Evolutionary conservation across 2,888 invertebrate genomes (phyloP).

Genomic region (Amblyjoppa proteus): DNA sequence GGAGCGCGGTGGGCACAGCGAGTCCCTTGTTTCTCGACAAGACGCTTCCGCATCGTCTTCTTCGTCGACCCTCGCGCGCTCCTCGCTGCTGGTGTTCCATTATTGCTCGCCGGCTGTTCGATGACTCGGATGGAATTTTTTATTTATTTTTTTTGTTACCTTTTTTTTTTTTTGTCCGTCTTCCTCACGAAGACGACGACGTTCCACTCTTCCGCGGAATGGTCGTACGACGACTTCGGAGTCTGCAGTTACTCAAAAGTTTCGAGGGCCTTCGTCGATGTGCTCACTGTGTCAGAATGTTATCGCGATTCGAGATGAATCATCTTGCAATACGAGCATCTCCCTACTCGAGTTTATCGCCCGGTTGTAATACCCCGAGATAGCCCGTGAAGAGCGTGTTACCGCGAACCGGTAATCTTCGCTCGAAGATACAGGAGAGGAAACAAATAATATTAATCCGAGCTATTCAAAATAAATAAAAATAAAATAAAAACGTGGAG

Average conservation of each 20-base stretch:
- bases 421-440: neutral
- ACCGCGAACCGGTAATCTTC: neutral
- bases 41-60: constrained; percentile 44
- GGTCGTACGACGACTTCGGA: constrained; percentile 8
- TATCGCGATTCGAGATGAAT: constrained; percentile 8
- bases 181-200: constrained; percentile 40
- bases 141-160: constrained; percentile 16
- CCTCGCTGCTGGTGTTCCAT: constrained; percentile 54
- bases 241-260: constrained; percentile 1
- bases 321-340: neutral
- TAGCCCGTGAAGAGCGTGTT: neutral
- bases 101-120: constrained; percentile 64
- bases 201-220: constrained; percentile 27
- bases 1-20: constrained; percentile 46
- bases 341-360: neutral
- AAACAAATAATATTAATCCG: too few relatives aligned
- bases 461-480: too few relatives aligned
- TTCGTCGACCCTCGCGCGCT: constrained; percentile 7
- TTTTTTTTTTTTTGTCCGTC: constrained; percentile 27
- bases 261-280: constrained; percentile 20
- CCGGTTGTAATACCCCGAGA: neutral
- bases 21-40: constrained; percentile 51
- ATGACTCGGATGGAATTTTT: constrained; percentile 54
- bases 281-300: neutral
- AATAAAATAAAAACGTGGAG: too few relatives aligned